Conservation (phyloP, 2,888 invertebrate genomes). For the Dimorphilus gyrociliatus region DNA sequence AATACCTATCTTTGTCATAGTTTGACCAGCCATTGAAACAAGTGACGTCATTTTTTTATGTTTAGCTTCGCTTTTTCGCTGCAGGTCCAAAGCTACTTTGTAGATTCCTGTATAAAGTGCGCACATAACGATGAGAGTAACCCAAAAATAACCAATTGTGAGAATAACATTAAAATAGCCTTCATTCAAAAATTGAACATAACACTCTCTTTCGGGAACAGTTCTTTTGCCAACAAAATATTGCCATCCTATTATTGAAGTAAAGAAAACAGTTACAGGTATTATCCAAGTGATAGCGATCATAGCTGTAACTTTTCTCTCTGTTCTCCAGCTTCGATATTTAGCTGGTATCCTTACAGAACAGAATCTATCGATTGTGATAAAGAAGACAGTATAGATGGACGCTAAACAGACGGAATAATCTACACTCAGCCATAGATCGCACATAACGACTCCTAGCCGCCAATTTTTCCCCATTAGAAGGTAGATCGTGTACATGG, state of each 20-base stretch:
- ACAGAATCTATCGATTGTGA: constrained; percentile 94
- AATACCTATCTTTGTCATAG: constrained; percentile 18
- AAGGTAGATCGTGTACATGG: constrained; percentile 93
- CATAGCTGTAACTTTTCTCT: constrained; percentile 81
- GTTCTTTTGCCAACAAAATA: constrained; percentile 86
- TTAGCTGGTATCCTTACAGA: constrained; percentile 95
- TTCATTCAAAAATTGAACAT: constrained; percentile 91
- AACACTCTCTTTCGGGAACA: constrained; percentile 68
- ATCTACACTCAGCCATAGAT: constrained; percentile 94
- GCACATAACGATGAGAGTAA: constrained; percentile 81
- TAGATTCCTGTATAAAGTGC: constrained; percentile 92
- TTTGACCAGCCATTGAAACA: constrained; percentile 19
- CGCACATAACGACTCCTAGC: constrained; percentile 82
- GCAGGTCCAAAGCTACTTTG: constrained; percentile 90
- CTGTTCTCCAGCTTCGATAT: constrained; percentile 90
- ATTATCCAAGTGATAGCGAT: constrained; percentile 91
- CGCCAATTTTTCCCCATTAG: constrained; percentile 83
- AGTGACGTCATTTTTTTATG: constrained; percentile 52
- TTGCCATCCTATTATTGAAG: constrained; percentile 97
- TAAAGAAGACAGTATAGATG: constrained; percentile 93
- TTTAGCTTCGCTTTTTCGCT: constrained; percentile 87
- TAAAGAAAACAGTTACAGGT: constrained; percentile 85
- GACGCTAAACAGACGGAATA: constrained; percentile 97
- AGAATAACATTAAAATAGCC: constrained; percentile 91
- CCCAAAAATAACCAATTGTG: constrained; percentile 94